Percentiles rank a stretch among this genome's conserved stretches.
phyloP scores from a whole-genome alignment of 2,113 vertebrate genomes.

The Tachysurus vachellii region DNA sequence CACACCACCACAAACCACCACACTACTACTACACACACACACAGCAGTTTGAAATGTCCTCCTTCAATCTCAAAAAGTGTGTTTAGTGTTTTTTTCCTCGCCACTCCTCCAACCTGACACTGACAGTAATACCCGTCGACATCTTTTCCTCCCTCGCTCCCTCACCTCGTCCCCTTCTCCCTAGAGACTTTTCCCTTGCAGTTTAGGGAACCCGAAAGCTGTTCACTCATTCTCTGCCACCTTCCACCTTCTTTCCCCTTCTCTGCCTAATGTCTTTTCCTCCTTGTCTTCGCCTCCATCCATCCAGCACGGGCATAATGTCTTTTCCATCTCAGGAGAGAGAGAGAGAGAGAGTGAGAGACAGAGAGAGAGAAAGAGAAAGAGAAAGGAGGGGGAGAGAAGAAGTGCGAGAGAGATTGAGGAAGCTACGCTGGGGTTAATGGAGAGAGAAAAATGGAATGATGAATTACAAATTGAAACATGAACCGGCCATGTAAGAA shows the following conservation, averaged over 20 bases:
- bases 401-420: slow-evolving; percentile 23
- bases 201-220: slow-evolving; percentile 72
- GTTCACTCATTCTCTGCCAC: slow-evolving; percentile 71
- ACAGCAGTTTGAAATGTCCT: slow-evolving; percentile 28
- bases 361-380: slow-evolving; percentile 40
- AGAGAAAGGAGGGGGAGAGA: slow-evolving; percentile 6
- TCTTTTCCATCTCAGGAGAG: slow-evolving; percentile 13
- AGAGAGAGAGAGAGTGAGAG: slow-evolving; percentile 22
- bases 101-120: slow-evolving; percentile 61
- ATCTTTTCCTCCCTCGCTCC: slow-evolving; percentile 62
- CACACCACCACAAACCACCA: neutral
- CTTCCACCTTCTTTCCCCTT: slow-evolving; percentile 55
- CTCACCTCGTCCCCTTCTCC: slow-evolving; percentile 51
- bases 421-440: slow-evolving; percentile 38
- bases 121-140: slow-evolving; percentile 74
- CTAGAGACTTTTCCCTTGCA: slow-evolving; percentile 60
- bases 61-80: slow-evolving; percentile 49
- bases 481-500: slow-evolving; percentile 32
- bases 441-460: slow-evolving; percentile 46
- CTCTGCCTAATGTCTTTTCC: slow-evolving; percentile 65
- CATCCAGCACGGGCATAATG: slow-evolving; percentile 18
- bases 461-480: slow-evolving; percentile 50
- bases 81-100: slow-evolving; percentile 4
- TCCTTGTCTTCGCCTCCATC: slow-evolving; percentile 49
- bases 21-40: slow-evolving; percentile 33